phyloP scores from a whole-genome alignment of 2,797 vertebrate species.

The Danio jaintianensis region DNA sequence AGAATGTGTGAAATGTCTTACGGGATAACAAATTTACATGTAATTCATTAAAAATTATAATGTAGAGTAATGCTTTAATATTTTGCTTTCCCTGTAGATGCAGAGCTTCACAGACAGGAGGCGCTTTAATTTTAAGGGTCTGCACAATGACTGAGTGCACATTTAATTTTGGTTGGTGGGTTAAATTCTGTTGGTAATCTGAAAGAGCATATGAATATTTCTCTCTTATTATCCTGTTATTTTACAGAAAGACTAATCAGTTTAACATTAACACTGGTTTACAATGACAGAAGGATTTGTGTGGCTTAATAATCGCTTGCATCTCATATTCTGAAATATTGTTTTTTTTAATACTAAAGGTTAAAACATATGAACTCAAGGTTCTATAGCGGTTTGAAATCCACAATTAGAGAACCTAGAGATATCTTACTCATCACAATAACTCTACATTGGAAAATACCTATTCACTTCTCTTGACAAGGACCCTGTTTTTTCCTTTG shows the following conservation, averaged over 20 bases:
- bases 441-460: not conserved
- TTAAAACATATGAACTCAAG: not conserved
- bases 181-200: not conserved
- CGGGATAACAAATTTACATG: not conserved
- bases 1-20: slow-evolving; percentile 59
- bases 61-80: not conserved
- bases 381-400: not conserved
- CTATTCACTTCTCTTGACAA: not conserved
- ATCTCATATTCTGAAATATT: not conserved
- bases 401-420: not conserved
- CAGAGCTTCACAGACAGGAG: slow-evolving; percentile 90
- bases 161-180: slow-evolving; percentile 43
- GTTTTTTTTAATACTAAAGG: not conserved
- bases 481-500: not conserved
- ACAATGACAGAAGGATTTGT: not conserved
- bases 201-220: not conserved
- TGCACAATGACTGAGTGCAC: slow-evolving; percentile 89
- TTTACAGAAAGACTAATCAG: not conserved
- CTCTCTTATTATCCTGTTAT: too few relatives aligned
- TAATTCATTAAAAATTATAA: not conserved
- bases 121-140: slow-evolving; percentile 88
- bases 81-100: slow-evolving; percentile 75
- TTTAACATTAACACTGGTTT: not conserved
- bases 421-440: not conserved
- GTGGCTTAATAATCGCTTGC: not conserved